Base-by-base conservation (phyloP, 2,888 invertebrate species). In the Notocelia uddmanniana region DNA sequence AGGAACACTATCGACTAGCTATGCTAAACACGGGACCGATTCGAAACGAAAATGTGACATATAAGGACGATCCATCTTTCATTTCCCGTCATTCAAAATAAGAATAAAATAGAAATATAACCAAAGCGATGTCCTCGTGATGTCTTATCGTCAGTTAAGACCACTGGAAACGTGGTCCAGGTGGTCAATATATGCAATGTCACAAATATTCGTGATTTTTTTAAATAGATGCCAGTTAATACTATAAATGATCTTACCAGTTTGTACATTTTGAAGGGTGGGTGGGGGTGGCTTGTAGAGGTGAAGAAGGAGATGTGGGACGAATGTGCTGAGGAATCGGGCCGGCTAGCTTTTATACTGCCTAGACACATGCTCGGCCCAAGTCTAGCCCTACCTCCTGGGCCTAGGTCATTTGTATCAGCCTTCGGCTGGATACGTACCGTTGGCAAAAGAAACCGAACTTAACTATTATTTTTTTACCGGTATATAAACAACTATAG, bases 191-290 rank as follows among this genome's bases (percentile, higher is more conserved):
- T n/a, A n/a, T 45, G 5, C 5, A 45, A n/a, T 6, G 8, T n/a
- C 0, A 55, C 26, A 55, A 54, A 23, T 26, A 15, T 26, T 55
- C 6, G 26, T 8, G 18, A 48, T 26, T 26, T 48, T 13, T 41
- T 15, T 52, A 23, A 66, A 55, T 37, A 11, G 15, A 13, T 15
- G 54, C 18, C 10, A 13, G 23, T 26, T 31, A n/a, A 59, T 55
- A 62, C n/a, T 57, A 63, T 48, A 71, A 73, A 72, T 71, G 69
- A 69, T 82, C 95, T 95, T 91, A 95, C 95, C 94, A 95, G 89
- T 82, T 95, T 95, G 91, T 94, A 95, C 95, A 95, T 95, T 87
- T 94, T 94, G 91, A 83, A 80, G 81, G 83, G 83, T 78, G 79
- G 76, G 76, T 84, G 77, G 80, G 85, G 83, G 78, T 85, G 78